A percentile compares a stretch with the other conserved stretches of the same genome.
Evolutionary conservation across 1,140 invertebrate species (phyloP).

Genomic region (Drosophila azteca): DNA sequence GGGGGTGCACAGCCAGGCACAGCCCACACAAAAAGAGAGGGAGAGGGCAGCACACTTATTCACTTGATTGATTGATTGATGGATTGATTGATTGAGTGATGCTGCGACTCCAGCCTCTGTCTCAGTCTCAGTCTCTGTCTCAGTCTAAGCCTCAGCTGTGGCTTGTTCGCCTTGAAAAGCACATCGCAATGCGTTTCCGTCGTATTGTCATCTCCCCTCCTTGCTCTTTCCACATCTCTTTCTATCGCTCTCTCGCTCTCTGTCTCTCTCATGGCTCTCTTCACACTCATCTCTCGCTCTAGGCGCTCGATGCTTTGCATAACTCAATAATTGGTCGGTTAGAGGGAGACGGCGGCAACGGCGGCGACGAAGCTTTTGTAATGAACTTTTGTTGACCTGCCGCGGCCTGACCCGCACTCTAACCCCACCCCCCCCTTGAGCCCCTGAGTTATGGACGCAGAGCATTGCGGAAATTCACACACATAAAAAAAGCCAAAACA

Average conservation of each 20-base stretch:
- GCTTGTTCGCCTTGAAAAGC: slow-evolving; percentile 67
- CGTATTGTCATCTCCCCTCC: slow-evolving; percentile 3
- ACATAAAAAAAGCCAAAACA: slow-evolving; percentile 35
- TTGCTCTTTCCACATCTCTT: slow-evolving; percentile 6
- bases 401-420: slow-evolving; percentile 1
- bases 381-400: slow-evolving; percentile 61
- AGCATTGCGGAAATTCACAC: slow-evolving; percentile 62
- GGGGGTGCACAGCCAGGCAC: no score
- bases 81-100: slow-evolving; percentile 46
- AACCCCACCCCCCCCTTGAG: background rate
- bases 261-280: slow-evolving; percentile 1
- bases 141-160: slow-evolving; percentile 26
- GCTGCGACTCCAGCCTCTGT: slow-evolving; percentile 16
- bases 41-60: slow-evolving; percentile 20
- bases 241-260: slow-evolving; percentile 33
- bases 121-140: slow-evolving; percentile 18
- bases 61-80: slow-evolving; percentile 47
- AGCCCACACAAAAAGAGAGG: slow-evolving; percentile 1
- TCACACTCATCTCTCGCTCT: slow-evolving; percentile 28
- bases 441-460: slow-evolving; percentile 1
- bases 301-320: slow-evolving; percentile 48
- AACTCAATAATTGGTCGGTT: slow-evolving; percentile 27
- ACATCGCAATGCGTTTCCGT: slow-evolving; percentile 59
- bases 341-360: no score
- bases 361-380: slow-evolving; percentile 28